Evolutionary conservation across 2,113 vertebrate genomes (phyloP), one percentile per base, ranked within the genome.

Genomic region (Bufo gargarizans): DNA sequence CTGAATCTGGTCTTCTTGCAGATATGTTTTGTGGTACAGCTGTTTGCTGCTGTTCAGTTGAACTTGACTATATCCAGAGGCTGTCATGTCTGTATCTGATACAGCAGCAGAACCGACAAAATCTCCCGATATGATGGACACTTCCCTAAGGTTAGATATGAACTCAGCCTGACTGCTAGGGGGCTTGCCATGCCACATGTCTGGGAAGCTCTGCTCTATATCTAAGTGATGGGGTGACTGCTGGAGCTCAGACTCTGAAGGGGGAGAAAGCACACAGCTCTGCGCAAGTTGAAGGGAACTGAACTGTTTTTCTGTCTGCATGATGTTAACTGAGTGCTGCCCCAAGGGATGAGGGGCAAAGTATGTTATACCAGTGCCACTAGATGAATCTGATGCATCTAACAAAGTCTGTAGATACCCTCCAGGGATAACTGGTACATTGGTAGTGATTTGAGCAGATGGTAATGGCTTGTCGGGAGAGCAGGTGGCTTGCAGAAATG

Each of bases 361-460:
- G 93, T 97, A 99, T 2, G 96, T 93, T 90, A 98, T 96, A n/a
- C 93, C 84, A 61, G 95, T 91, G 92, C 95, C 95, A 92, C 94
- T 93, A 12, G 98, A 97, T 92, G 98, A 96, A 93, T 99, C 98
- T 22, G 98, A 98, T 90, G 97, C 96, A 93, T 99, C 98, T 95
- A 99, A 93, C 94, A 99, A 93, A 77, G 98, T 99, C 94, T 99
- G 98, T 92, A 99, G 95, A 95, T 99, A 99, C 81, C 98, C 98
- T 91, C 98, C 98, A 0, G 98, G 98, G 93, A 99, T 97, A 92
- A 99, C 97, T 92, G 97, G 96, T 92, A 99, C 96, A 91, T 94
- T 95, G 86, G 95, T 93, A 90, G 96, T 93, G 91, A 98, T 96
- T 91, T 95, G 96, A 93, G 96, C 94, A 92, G 97, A 95, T 92